Percentiles rank a stretch among this genome's conserved stretches.
Conservation (phyloP, 2,797 vertebrate species). For the Mionectes olivaceus region DNA sequence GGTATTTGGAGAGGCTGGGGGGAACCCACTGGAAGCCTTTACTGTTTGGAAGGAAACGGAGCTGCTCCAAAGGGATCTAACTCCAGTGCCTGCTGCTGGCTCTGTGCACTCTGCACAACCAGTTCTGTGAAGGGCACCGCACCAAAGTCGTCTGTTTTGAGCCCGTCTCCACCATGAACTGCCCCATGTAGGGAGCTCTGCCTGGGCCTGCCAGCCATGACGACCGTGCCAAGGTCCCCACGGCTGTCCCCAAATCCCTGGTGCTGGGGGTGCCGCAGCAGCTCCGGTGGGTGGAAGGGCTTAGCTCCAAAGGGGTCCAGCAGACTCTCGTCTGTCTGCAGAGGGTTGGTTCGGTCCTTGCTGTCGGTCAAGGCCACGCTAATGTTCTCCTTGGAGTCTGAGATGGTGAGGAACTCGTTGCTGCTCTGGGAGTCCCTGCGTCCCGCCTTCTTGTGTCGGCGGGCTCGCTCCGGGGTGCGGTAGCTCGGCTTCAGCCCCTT, state of each 20-base stretch:
- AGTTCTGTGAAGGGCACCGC: constrained; percentile 94
- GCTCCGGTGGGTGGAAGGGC: constrained; percentile 90
- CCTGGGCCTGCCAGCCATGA: constrained; percentile 78
- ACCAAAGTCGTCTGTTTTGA: constrained; percentile 93
- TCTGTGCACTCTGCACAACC: constrained; percentile 79
- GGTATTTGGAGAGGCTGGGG: neutral
- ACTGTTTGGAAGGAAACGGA: constrained; percentile 95
- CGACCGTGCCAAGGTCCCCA: constrained; percentile 76
- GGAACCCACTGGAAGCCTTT: constrained; percentile 48
- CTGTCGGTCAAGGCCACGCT: constrained; percentile 84
- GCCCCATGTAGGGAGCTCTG: constrained; percentile 79
- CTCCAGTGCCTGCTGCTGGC: constrained; percentile 81
- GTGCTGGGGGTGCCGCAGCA: constrained; percentile 82
- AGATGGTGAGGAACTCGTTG: constrained; percentile 93
- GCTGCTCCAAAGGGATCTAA: constrained; percentile 96
- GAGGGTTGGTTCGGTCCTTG: constrained; percentile 82
- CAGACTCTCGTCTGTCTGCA: constrained; percentile 83
- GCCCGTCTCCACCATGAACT: constrained; percentile 71
- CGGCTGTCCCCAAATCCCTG: constrained; percentile 81
- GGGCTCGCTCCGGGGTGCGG: constrained; percentile 90
- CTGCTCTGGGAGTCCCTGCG: constrained; percentile 96
- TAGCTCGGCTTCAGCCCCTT: constrained; percentile 87
- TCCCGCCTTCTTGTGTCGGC: constrained; percentile 89
- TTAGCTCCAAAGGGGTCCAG: constrained; percentile 94
- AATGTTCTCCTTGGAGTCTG: constrained; percentile 97